A percentile compares a stretch with the other conserved stretches of the same genome.
Evolutionary conservation across 2,113 vertebrate genomes (phyloP).

Genomic region (Channa maculata): DNA sequence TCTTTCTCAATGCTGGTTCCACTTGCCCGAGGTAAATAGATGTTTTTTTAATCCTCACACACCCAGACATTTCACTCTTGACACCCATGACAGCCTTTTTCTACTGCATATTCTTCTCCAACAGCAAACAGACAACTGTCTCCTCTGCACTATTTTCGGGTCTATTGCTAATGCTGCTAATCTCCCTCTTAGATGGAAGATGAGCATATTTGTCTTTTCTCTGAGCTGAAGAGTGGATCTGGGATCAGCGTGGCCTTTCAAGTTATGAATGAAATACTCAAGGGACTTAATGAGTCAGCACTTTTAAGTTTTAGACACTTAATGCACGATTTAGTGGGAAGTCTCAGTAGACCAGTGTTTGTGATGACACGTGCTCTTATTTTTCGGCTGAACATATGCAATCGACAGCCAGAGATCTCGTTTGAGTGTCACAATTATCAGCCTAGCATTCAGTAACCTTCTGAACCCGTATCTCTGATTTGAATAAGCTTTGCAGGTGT

Average conservation of each 20-base stretch:
- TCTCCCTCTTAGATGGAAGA: conserved; percentile 38
- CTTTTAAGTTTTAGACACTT: conserved; percentile 40
- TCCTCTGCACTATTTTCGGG: conserved; percentile 33
- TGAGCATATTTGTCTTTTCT: conserved; percentile 39
- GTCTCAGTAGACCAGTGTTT: conserved; percentile 2
- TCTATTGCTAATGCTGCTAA: conserved; percentile 40
- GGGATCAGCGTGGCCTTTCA: conserved; percentile 48
- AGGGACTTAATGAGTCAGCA: conserved; percentile 36
- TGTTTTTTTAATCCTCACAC: conserved; percentile 31
- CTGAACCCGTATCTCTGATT: conserved; percentile 6
- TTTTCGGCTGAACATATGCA: conserved; percentile 7
- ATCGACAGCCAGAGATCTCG: not conserved
- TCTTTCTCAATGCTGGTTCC: conserved; percentile 26
- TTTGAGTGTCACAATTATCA: not conserved
- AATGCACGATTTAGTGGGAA: conserved; percentile 10
- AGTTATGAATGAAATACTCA: conserved; percentile 30
- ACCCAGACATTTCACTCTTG: conserved; percentile 40
- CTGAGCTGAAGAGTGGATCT: conserved; percentile 19
- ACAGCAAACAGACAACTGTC: conserved; percentile 34
- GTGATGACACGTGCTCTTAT: conserved; percentile 22
- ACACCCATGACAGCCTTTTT: conserved; percentile 31
- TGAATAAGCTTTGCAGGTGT: conserved; percentile 38
- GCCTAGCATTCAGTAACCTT: not conserved
- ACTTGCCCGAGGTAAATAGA: conserved; percentile 29
- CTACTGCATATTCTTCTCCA: conserved; percentile 33